Base-by-base conservation (phyloP, 2,888 invertebrate species). In the Ctena decussata region DNA sequence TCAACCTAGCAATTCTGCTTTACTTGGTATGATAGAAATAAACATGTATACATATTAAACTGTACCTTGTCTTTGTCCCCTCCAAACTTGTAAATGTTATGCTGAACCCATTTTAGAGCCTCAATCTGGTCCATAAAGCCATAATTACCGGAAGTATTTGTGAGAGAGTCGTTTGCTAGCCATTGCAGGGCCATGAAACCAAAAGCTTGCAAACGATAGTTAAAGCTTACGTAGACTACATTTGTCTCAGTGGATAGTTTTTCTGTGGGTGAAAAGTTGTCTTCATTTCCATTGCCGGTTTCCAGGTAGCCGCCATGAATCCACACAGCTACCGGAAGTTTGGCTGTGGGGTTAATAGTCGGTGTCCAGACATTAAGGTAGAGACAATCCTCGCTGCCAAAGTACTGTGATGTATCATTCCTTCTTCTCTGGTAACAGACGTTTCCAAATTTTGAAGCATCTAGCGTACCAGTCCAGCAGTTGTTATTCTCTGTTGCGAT, bases 161-260 rank as follows among this genome's bases (percentile, higher is more conserved):
- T 78, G 0, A 73, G 35, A 6, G 89, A 90, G 0, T 71, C 70
- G 18, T 80, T 70, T 11, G 37, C 49, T 12, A 86, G 71, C 75
- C 70, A 73, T 37, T 94, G 92, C 39, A 95, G 92, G 0, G 98
- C 97, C 70, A 98, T 96, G 95, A 98, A 98, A 3, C 99, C 99
- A 82, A 97, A 96, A 0, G 96, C 95, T 15, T 96, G 96, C 71
- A 97, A 96, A 92, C 98, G 97, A 96, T 98, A 98, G 94, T 98
- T 98, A 1, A 98, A 98, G 85, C 98, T 97, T 0, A 98, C 98
- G 94, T 98, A 98, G 12, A 98, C 97, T 2, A 98, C 97, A 94
- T 98, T 98, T 84, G 97, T 97, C 0, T 97, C 97, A 72, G 97
- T 97, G 0, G 98, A 97, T 86, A 98, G 97, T 69, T 97, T 96